Evolutionary conservation across 64 coral and sea anemone species (phyloP).

Genomic region (Actinia equina): DNA sequence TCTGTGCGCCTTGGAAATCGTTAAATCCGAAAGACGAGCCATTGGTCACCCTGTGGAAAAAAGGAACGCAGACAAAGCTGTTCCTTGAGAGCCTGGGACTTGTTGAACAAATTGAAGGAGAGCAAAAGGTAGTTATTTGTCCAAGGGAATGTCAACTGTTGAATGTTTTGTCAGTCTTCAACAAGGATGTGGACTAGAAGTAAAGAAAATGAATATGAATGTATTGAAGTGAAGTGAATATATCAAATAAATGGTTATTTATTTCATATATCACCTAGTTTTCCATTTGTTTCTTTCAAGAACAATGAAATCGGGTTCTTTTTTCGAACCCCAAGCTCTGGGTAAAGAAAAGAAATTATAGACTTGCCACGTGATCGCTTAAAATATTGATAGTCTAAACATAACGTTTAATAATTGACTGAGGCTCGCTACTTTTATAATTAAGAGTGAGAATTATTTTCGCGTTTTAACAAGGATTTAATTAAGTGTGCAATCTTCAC

Average conservation of each 20-base stretch:
- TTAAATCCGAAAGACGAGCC: constrained; percentile 68
- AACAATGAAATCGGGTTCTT: neutral
- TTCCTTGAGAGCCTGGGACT: constrained; percentile 75
- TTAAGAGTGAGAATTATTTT: neutral
- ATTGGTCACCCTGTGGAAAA: constrained; percentile 71
- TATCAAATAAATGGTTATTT: too few species aligned
- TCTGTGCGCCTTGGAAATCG: constrained; percentile 60
- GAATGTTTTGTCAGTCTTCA: constrained; percentile 81
- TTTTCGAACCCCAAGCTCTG: neutral
- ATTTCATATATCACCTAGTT: too few species aligned
- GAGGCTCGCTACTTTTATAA: neutral
- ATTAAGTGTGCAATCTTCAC: neutral
- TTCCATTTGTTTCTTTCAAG: too few species aligned
- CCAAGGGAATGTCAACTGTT: constrained; percentile 64
- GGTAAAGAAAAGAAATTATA: neutral
- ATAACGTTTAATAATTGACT: neutral
- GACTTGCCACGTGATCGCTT: neutral
- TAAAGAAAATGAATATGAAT: too few species aligned
- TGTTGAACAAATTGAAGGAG: constrained; percentile 16
- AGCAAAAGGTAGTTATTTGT: constrained; percentile 64
- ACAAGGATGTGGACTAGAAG: constrained; percentile 44
- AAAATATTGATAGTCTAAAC: neutral
- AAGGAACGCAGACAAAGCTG: constrained; percentile 43
- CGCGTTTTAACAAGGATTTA: neutral
- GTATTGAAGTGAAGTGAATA: too few species aligned